These are phyloP conservation scores for Tragelaphus buxtoni DNA, from an alignment of 2,113 vertebrate species.

Conservation along the genomic window DNA sequence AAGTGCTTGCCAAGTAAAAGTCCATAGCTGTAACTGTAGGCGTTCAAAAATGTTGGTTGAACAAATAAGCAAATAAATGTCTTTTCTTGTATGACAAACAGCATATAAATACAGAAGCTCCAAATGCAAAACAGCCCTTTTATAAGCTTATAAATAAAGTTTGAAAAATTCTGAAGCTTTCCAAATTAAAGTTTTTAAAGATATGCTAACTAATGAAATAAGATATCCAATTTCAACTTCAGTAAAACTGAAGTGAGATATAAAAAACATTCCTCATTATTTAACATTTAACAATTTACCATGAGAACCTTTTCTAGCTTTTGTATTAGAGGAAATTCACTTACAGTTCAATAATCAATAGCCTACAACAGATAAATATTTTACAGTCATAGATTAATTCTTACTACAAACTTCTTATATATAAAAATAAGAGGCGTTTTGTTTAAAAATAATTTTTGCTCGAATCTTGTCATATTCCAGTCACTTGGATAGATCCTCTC, in stretches of 20 bases:
- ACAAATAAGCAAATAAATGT: background rate
- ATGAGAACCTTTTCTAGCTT: background rate
- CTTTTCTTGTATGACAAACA: background rate
- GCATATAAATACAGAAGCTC: background rate
- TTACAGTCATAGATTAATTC: background rate
- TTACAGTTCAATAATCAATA: background rate
- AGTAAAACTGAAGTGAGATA: background rate
- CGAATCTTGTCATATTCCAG: background rate
- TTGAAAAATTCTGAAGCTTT: constrained; percentile 6
- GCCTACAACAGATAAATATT: background rate
- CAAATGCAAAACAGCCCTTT: background rate
- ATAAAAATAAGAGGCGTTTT: background rate
- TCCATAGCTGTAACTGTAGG: background rate
- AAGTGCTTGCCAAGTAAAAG: constrained; percentile 39
- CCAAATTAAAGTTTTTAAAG: constrained; percentile 10
- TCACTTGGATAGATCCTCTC: background rate
- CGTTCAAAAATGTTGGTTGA: constrained; percentile 26
- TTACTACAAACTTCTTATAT: background rate
- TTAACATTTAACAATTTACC: background rate
- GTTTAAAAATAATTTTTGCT: constrained; percentile 8
- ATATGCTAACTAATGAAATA: background rate
- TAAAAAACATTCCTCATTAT: background rate
- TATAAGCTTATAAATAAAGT: background rate
- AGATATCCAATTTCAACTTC: constrained; percentile 5
- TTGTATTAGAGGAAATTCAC: background rate